A percentile compares a stretch with the other conserved stretches of the same genome.
Conservation (phyloP, 2,888 invertebrate species). For the Rotaria magnacalcarata region DNA sequence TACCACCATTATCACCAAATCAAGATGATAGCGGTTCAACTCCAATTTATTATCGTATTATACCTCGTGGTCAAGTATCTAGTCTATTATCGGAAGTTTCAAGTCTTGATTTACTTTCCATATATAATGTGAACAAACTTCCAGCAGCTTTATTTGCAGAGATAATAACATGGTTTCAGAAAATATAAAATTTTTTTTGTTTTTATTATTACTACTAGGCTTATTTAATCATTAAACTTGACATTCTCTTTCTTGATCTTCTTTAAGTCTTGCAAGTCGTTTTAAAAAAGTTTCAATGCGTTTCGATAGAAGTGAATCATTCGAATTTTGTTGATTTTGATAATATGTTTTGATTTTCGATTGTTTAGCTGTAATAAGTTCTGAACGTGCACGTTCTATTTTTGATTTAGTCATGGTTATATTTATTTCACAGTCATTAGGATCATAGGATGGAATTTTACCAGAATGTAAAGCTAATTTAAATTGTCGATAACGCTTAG, state of each 20-base stretch:
- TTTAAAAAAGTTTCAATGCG: not conserved
- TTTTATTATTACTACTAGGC: too few species aligned
- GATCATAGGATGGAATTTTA: not conserved
- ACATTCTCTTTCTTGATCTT: not conserved
- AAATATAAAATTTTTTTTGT: not conserved
- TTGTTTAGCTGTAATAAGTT: constrained; percentile 5
- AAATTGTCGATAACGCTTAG: constrained; percentile 14
- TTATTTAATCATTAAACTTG: too few species aligned
- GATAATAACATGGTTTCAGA: not conserved
- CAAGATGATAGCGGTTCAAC: constrained; percentile 50
- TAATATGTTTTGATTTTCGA: not conserved
- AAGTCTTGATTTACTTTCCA: constrained; percentile 59
- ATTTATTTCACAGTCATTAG: not conserved
- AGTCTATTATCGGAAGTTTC: constrained; percentile 58
- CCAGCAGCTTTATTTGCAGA: not conserved
- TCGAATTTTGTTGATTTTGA: not conserved
- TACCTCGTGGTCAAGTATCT: constrained; percentile 58
- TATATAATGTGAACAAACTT: constrained; percentile 48
- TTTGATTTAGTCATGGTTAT: not conserved
- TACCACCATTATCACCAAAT: constrained; percentile 40
- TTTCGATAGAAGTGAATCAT: not conserved
- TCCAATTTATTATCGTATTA: constrained; percentile 58
- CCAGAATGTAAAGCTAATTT: not conserved
- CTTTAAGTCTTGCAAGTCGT: not conserved
- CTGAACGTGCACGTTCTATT: constrained; percentile 1